Percentiles rank a stretch among this genome's conserved stretches.
These are phyloP conservation scores for Ranitomeya variabilis DNA, from an alignment of 2,113 vertebrate genomes.

Conservation along the genomic window DNA sequence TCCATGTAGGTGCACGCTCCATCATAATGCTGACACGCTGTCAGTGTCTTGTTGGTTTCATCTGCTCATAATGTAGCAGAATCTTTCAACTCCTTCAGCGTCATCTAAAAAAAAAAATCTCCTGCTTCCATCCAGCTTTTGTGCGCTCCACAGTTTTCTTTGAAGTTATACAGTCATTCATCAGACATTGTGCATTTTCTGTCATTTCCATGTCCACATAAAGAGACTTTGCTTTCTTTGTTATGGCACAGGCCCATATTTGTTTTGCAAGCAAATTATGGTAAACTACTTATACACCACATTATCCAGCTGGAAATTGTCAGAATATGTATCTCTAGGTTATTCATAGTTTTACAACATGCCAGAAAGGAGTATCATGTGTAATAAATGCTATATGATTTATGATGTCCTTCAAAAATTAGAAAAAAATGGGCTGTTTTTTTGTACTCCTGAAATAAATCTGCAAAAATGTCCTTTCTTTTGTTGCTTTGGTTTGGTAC, in stretches of 20 bases:
- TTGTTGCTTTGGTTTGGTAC: too few relatives aligned
- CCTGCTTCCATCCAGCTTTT: neutral
- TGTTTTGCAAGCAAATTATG: neutral
- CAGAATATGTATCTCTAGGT: neutral
- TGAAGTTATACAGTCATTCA: neutral
- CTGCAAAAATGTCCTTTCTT: too few relatives aligned
- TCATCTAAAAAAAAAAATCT: neutral
- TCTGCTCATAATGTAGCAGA: neutral
- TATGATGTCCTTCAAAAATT: too few relatives aligned
- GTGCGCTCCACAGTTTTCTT: neutral
- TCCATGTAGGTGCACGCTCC: too few relatives aligned
- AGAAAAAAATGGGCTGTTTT: neutral
- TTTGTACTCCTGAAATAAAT: neutral
- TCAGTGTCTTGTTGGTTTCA: too few relatives aligned
- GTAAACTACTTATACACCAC: neutral
- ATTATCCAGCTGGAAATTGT: neutral
- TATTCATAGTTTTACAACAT: neutral
- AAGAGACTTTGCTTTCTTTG: neutral
- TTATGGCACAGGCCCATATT: neutral
- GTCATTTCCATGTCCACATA: neutral
- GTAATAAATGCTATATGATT: too few relatives aligned
- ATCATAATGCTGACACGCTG: too few relatives aligned
- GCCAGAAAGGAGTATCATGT: neutral
- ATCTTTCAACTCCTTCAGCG: neutral
- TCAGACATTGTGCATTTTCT: slow-evolving; percentile 13